Evolutionary conservation across 2,888 invertebrate genomes (phyloP).

Genomic region (Nomada ferruginata): DNA sequence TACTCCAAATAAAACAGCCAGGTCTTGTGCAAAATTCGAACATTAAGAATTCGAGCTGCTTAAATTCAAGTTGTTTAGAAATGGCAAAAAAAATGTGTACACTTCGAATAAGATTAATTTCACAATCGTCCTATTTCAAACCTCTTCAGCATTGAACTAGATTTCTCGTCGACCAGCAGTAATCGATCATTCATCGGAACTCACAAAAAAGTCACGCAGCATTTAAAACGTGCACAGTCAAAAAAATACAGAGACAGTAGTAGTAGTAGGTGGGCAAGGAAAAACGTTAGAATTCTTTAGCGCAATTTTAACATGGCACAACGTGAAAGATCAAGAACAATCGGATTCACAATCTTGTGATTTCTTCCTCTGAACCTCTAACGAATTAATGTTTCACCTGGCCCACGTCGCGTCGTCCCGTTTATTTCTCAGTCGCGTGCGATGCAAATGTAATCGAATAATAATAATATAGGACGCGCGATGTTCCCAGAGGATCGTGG

Average conservation of each 20-base stretch:
- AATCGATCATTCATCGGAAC: background rate
- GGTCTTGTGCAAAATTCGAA: too few species aligned
- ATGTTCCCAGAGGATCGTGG: constrained; percentile 26
- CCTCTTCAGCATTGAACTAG: too few species aligned
- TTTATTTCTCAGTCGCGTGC: constrained; percentile 45
- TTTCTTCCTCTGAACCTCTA: background rate
- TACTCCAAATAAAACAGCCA: too few species aligned
- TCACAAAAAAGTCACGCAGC: background rate
- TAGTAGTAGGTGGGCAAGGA: background rate
- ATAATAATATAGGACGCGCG: constrained; percentile 39
- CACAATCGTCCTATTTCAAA: too few species aligned
- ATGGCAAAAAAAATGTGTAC: too few species aligned
- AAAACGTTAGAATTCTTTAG: background rate
- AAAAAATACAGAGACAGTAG: background rate
- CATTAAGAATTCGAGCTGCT: too few species aligned
- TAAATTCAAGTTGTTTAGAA: too few species aligned
- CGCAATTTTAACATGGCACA: background rate
- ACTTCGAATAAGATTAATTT: too few species aligned
- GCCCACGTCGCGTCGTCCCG: background rate
- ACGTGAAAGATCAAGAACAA: background rate
- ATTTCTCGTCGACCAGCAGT: too few species aligned
- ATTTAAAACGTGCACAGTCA: background rate
- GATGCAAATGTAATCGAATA: constrained; percentile 54
- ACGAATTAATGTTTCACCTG: constrained; percentile 21
- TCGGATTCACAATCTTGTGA: constrained; percentile 22